These are phyloP conservation scores for Enteromius thamalakanensis DNA, from an alignment of 2,797 vertebrate genomes.

Conservation along the genomic window DNA sequence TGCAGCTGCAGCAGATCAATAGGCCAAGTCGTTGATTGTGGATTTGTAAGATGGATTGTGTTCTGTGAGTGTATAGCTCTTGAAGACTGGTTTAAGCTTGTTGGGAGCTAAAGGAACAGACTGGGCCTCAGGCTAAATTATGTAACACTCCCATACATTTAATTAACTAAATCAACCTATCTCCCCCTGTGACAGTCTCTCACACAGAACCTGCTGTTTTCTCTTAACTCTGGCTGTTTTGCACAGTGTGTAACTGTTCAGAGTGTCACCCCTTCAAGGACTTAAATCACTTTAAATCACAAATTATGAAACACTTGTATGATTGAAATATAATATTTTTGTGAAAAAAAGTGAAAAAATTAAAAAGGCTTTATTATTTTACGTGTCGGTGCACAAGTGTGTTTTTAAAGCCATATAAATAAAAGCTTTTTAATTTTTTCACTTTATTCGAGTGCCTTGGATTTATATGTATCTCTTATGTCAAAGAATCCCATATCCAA, in stretches of 20 bases:
- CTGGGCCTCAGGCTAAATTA: conserved; percentile 61
- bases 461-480: too few relatives aligned
- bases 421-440: too few relatives aligned
- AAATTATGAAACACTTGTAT: not conserved
- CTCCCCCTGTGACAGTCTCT: conserved; percentile 38
- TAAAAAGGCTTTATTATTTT: too few relatives aligned
- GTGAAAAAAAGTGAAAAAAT: too few relatives aligned
- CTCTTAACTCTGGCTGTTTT: not conserved
- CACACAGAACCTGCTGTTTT: conserved; percentile 30
- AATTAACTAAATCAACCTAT: conserved; percentile 57
- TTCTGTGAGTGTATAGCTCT: conserved; percentile 1
- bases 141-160: conserved; percentile 60
- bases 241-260: conserved; percentile 2
- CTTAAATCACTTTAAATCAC: not conserved
- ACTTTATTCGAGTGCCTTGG: too few relatives aligned
- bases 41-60: conserved; percentile 11
- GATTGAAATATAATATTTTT: not conserved
- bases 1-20: conserved; percentile 8
- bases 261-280: conserved; percentile 3
- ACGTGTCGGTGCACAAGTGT: too few relatives aligned
- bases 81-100: conserved; percentile 60
- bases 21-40: conserved; percentile 4
- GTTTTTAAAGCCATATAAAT: too few relatives aligned
- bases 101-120: conserved; percentile 62
- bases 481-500: too few relatives aligned